phyloP scores from a whole-genome alignment of 2,797 vertebrate genomes.

The Podargus strigoides region DNA sequence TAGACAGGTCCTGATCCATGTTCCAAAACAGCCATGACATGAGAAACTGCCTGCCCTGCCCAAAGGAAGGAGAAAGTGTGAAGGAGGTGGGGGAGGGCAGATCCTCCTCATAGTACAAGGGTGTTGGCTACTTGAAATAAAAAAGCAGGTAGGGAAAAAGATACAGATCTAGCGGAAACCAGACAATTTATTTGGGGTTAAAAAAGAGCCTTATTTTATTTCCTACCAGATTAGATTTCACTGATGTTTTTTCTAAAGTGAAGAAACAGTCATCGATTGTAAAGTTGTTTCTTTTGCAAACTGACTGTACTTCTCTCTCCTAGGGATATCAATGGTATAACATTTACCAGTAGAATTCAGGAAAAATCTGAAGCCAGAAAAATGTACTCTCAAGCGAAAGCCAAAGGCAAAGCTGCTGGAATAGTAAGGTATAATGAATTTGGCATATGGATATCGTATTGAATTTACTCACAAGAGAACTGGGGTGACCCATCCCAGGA shows the following conservation, averaged over 20 bases:
- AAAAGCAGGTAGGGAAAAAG: neutral
- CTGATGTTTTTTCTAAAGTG: neutral
- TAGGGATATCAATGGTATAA: slow-evolving; percentile 91
- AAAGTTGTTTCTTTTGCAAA: neutral
- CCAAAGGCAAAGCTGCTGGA: slow-evolving; percentile 87
- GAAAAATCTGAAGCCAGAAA: slow-evolving; percentile 87
- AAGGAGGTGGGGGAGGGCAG: neutral
- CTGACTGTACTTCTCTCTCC: neutral
- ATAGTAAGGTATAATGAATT: slow-evolving; percentile 82
- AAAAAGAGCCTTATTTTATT: neutral
- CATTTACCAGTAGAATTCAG: slow-evolving; percentile 86
- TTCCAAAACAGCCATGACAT: neutral
- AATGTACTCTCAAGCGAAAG: slow-evolving; percentile 85
- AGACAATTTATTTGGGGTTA: neutral
- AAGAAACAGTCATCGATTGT: neutral
- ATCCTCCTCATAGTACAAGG: neutral
- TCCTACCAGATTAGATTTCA: slow-evolving; percentile 10
- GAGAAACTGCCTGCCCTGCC: neutral
- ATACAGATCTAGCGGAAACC: neutral
- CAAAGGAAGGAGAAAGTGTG: neutral
- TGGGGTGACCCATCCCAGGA: neutral
- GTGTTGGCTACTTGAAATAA: neutral
- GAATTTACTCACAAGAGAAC: neutral
- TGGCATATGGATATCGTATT: neutral
- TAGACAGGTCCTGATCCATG: neutral